A percentile compares a stretch with the other conserved stretches of the same genome.
Evolutionary conservation across 2,797 vertebrate genomes (phyloP).

Genomic region (Lerista edwardsae): DNA sequence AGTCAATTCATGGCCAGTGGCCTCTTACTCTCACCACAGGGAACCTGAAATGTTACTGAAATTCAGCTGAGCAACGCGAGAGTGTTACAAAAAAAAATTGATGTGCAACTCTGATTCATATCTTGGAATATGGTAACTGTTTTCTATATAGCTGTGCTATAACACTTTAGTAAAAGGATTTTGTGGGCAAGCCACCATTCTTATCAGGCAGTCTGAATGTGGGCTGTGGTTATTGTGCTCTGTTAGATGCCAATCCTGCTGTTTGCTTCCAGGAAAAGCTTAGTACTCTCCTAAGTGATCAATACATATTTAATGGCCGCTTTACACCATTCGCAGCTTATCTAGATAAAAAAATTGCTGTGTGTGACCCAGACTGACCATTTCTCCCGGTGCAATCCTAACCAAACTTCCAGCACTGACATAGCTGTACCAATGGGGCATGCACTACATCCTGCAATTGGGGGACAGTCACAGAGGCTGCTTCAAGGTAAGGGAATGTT

Average conservation of each 20-base stretch:
- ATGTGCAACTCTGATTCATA: not conserved
- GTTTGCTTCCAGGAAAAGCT: conserved; percentile 25
- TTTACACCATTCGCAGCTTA: not conserved
- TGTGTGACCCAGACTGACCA: accelerated
- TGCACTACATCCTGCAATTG: too few species aligned
- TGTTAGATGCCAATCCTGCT: not conserved
- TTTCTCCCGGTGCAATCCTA: too few species aligned
- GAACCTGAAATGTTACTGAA: not conserved
- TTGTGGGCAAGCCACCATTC: not conserved
- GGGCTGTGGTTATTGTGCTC: not conserved
- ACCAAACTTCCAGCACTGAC: too few species aligned
- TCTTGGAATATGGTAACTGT: not conserved
- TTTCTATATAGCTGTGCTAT: not conserved
- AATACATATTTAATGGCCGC: conserved; percentile 23
- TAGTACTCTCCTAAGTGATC: conserved; percentile 2
- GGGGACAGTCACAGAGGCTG: too few species aligned
- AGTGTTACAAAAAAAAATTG: not conserved
- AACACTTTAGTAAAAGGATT: not conserved
- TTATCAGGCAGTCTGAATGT: not conserved
- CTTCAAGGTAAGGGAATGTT: too few species aligned
- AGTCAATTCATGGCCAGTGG: not conserved
- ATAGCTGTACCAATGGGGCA: too few species aligned
- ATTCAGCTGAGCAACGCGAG: conserved; percentile 5
- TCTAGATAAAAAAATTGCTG: conserved; percentile 15
- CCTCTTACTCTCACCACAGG: not conserved